Conservation (phyloP, 2,888 invertebrate species). For the Dendrolimus pini region DNA sequence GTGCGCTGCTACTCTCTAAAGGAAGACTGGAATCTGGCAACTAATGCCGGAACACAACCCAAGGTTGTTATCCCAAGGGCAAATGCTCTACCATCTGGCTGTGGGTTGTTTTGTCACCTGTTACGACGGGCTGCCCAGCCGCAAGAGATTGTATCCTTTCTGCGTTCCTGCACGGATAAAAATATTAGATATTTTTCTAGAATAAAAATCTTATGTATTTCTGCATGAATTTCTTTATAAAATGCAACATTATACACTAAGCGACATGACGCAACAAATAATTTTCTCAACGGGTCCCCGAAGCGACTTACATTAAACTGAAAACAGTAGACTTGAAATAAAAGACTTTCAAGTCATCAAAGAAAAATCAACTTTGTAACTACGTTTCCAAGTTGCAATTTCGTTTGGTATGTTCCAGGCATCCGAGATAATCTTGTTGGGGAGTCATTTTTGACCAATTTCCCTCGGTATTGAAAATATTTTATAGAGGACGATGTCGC, state of each 20-base stretch:
- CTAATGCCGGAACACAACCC: too few relatives aligned
- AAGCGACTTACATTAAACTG: constrained; percentile 37
- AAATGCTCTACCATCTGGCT: too few relatives aligned
- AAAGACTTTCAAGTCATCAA: constrained; percentile 13
- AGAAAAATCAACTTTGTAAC: constrained; percentile 32
- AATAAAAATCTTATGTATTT: too few relatives aligned
- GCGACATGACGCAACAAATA: constrained; percentile 27
- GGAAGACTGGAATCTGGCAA: too few relatives aligned
- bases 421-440: constrained; percentile 52
- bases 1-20: too few relatives aligned
- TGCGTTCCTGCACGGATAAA: too few relatives aligned
- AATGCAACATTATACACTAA: constrained; percentile 22
- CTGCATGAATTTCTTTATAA: constrained; percentile 7
- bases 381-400: constrained; percentile 21
- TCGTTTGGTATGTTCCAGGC: constrained; percentile 13
- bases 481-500: constrained; percentile 41
- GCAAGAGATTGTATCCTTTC: too few relatives aligned
- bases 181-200: too few relatives aligned
- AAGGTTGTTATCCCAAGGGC: too few relatives aligned
- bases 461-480: constrained; percentile 61
- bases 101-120: too few relatives aligned
- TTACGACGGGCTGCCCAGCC: too few relatives aligned
- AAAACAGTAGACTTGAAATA: constrained; percentile 36
- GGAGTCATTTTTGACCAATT: constrained; percentile 64
- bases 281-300: constrained; percentile 23